Percentiles rank a stretch among this genome's conserved stretches.
These are phyloP conservation scores for Chlorodrepanis virens DNA, from an alignment of 2,113 vertebrate genomes.

Conservation along the genomic window DNA sequence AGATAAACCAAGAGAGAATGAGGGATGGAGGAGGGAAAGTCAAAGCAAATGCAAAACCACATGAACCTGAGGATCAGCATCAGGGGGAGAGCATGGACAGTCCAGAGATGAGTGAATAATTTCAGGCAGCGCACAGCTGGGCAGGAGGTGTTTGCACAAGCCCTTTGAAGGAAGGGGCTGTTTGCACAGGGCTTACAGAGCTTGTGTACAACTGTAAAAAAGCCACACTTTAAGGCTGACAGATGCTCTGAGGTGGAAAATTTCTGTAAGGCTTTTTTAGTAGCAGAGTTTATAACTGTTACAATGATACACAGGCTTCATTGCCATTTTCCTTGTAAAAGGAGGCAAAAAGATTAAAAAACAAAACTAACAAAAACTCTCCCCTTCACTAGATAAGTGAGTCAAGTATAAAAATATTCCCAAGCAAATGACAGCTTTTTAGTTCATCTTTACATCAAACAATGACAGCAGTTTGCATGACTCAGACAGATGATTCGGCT, in stretches of 20 bases:
- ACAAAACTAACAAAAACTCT: background rate
- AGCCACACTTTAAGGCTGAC: background rate
- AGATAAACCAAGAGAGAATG: background rate
- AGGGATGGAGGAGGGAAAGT: background rate
- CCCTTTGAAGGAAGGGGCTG: background rate
- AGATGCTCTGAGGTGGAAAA: background rate
- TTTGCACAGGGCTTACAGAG: background rate
- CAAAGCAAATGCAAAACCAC: background rate
- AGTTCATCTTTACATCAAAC: constrained; percentile 41
- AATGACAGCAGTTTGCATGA: constrained; percentile 51
- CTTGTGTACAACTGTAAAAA: background rate
- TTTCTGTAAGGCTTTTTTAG: background rate
- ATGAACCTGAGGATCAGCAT: background rate
- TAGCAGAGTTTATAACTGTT: background rate
- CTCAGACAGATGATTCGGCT: constrained; percentile 30
- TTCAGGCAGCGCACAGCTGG: background rate
- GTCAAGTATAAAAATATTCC: constrained; percentile 48
- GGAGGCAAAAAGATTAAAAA: background rate
- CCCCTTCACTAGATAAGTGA: constrained; percentile 14
- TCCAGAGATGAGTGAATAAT: background rate
- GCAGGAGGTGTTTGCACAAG: background rate
- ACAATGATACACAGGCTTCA: background rate
- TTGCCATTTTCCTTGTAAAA: background rate
- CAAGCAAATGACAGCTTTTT: constrained; percentile 40
- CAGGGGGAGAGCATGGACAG: background rate